Evolutionary conservation across 2,888 invertebrate species (phyloP).

Genomic region (Sminthurinus aureus): DNA sequence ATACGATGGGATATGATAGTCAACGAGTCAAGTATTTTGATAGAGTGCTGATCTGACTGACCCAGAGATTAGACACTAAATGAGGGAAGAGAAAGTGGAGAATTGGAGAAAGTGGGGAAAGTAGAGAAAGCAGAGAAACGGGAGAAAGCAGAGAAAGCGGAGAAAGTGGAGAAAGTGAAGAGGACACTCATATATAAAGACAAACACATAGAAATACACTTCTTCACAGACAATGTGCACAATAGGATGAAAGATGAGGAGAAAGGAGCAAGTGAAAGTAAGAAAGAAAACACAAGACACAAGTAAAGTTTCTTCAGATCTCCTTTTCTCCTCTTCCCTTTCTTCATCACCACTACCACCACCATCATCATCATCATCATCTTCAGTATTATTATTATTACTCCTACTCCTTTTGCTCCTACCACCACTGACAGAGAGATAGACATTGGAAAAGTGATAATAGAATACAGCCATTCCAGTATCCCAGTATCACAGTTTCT

Average conservation of each 20-base stretch:
- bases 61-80: conserved; percentile 31
- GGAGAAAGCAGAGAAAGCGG: conserved; percentile 6
- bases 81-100: conserved; percentile 12
- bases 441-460: neutral
- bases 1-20: no score
- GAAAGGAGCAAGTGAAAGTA: conserved; percentile 9
- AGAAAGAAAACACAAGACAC: no score
- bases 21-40: conserved; percentile 19
- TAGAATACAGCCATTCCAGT: no score
- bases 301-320: conserved; percentile 18
- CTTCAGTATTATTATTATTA: no score
- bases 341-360: neutral
- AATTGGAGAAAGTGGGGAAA: neutral
- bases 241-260: neutral
- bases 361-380: no score
- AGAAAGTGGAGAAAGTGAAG: neutral
- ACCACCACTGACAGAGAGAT: neutral
- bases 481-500: no score
- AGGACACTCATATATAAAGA: no score
- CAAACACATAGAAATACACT: no score
- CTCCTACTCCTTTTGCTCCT: no score
- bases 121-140: conserved; percentile 8
- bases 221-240: no score
- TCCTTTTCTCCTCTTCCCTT: neutral
- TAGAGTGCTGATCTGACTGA: conserved; percentile 40